Conservation (phyloP, 2,113 vertebrate species). For the Lontra canadensis region DNA sequence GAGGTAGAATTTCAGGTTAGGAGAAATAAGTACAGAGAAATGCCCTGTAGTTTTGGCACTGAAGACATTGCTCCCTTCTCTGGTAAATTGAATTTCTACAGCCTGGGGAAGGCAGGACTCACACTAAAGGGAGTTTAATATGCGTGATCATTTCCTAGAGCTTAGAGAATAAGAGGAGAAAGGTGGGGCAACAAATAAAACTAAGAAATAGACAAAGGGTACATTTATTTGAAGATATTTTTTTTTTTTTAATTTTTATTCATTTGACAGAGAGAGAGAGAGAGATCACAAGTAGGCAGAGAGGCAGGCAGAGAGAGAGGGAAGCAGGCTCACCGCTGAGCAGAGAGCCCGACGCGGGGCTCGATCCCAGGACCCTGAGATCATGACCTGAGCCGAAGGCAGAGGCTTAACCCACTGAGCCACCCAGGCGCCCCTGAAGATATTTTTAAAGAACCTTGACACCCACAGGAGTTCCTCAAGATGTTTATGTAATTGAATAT, state of each 20-base stretch:
- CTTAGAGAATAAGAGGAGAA: neutral
- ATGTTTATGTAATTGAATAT: slow-evolving; percentile 67
- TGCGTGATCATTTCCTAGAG: neutral
- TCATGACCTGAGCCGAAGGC: too few relatives aligned
- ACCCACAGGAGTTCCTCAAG: slow-evolving; percentile 48
- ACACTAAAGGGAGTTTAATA: neutral
- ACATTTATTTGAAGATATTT: slow-evolving; percentile 45
- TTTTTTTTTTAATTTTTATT: too few relatives aligned
- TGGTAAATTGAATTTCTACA: slow-evolving; percentile 43
- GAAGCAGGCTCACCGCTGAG: too few relatives aligned
- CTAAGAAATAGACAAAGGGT: slow-evolving; percentile 57
- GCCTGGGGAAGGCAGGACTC: neutral
- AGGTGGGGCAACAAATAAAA: slow-evolving; percentile 4
- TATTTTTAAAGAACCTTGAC: slow-evolving; percentile 29
- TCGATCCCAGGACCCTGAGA: too few relatives aligned
- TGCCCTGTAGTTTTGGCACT: neutral
- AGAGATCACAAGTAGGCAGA: too few relatives aligned
- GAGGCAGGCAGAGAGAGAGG: too few relatives aligned
- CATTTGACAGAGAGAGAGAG: too few relatives aligned
- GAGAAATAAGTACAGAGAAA: neutral
- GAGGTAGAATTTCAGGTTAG: slow-evolving; percentile 54
- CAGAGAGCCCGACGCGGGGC: too few relatives aligned
- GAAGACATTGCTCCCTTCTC: neutral
- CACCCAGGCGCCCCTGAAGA: too few relatives aligned
- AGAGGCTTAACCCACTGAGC: too few relatives aligned